phyloP scores from a whole-genome alignment of 1,140 invertebrate species.

The Hetaerina americana region DNA sequence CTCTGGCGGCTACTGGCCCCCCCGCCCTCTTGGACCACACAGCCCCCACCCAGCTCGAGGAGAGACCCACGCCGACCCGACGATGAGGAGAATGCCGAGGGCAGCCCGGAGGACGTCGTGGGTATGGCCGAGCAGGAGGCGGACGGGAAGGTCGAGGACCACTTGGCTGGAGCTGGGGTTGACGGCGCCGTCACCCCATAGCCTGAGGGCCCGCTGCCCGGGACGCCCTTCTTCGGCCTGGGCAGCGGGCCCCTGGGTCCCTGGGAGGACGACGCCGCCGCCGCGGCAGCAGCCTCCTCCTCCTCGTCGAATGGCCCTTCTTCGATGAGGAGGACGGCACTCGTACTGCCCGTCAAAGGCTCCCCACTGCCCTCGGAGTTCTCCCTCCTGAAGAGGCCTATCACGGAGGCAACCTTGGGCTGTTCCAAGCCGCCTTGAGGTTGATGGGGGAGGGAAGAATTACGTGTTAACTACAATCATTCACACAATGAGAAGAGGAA shows the following conservation, averaged over 20 bases:
- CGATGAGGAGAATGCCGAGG: constrained; percentile 21
- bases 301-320: constrained; percentile 3
- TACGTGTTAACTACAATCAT: too few species aligned
- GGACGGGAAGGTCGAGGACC: not conserved
- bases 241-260: constrained; percentile 1
- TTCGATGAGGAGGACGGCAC: constrained; percentile 11
- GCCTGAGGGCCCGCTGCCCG: constrained; percentile 6
- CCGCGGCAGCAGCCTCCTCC: not conserved
- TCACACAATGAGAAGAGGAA: too few species aligned
- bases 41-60: constrained; percentile 27
- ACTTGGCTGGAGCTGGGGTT: not conserved
- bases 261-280: not conserved
- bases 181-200: constrained; percentile 10
- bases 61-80: constrained; percentile 29
- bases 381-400: constrained; percentile 34
- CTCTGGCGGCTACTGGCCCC: not conserved
- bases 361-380: constrained; percentile 20
- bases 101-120: constrained; percentile 14
- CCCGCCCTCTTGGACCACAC: constrained; percentile 17
- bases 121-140: constrained; percentile 3
- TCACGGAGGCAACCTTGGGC: constrained; percentile 34
- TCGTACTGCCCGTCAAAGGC: not conserved
- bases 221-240: constrained; percentile 1
- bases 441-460: too few species aligned
- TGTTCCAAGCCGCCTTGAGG: constrained; percentile 35